phyloP scores from a whole-genome alignment of 2,113 vertebrate species.

The Brachionichthys hirsutus region DNA sequence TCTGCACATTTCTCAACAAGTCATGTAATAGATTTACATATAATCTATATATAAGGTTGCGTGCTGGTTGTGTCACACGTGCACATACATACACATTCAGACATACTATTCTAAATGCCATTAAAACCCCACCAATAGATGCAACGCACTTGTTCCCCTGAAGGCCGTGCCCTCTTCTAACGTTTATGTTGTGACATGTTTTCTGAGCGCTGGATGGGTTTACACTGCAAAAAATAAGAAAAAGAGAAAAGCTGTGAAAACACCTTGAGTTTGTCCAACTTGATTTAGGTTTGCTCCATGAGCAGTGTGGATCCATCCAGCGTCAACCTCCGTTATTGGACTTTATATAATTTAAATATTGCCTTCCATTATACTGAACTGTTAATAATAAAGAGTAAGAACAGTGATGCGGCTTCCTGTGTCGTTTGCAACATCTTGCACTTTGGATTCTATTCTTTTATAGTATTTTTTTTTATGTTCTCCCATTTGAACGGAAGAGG shows the following conservation, averaged over 20 bases:
- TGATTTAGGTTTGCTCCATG: constrained; percentile 7
- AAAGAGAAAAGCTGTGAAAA: neutral
- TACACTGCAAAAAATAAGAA: constrained; percentile 17
- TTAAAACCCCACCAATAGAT: constrained; percentile 57
- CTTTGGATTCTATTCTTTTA: too few species aligned
- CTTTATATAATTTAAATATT: constrained; percentile 79
- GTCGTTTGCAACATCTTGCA: neutral
- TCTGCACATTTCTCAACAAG: constrained; percentile 62
- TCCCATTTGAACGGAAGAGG: too few species aligned
- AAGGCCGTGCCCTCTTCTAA: constrained; percentile 42
- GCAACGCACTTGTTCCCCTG: constrained; percentile 56
- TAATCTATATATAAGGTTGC: constrained; percentile 48
- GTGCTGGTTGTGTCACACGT: constrained; percentile 50
- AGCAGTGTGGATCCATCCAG: constrained; percentile 51
- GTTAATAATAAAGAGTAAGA: constrained; percentile 75
- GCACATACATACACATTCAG: constrained; percentile 63
- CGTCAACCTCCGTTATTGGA: constrained; percentile 51
- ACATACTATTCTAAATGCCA: constrained; percentile 64
- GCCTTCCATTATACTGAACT: constrained; percentile 74
- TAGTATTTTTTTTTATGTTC: too few species aligned
- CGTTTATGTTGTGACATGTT: constrained; percentile 59
- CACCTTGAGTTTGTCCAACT: neutral
- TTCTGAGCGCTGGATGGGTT: constrained; percentile 52
- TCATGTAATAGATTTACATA: constrained; percentile 58
- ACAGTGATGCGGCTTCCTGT: constrained; percentile 24